Conservation (phyloP, 2,797 vertebrate genomes). For the Anomalospiza imberbis region DNA sequence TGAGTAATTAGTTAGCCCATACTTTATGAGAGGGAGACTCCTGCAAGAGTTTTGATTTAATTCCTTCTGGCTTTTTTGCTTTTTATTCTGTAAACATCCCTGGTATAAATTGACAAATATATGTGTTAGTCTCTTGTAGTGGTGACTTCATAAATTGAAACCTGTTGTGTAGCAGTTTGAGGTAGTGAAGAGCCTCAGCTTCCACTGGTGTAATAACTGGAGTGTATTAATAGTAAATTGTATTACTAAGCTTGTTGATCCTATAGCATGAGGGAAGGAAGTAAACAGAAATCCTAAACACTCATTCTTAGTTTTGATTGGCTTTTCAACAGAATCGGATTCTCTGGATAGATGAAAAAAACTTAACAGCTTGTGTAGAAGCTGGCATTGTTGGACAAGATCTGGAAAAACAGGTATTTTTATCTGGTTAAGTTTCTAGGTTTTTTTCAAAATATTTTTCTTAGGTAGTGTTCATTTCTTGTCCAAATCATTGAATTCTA, state of each 20-base stretch:
- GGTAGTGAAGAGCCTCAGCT: not conserved
- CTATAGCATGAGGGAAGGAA: not conserved
- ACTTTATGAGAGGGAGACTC: not conserved
- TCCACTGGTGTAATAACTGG: not conserved
- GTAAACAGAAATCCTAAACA: not conserved
- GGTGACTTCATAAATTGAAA: not conserved
- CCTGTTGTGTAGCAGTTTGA: not conserved
- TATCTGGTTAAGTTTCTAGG: not conserved
- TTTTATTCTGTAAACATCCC: not conserved
- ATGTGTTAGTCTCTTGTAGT: not conserved
- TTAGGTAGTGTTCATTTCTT: not conserved
- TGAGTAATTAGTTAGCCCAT: not conserved
- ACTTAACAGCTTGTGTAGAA: constrained; percentile 92
- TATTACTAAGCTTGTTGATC: not conserved
- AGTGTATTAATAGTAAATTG: not conserved
- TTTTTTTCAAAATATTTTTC: not conserved
- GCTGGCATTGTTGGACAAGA: constrained; percentile 96
- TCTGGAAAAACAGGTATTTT: constrained; percentile 90
- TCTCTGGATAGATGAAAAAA: constrained; percentile 97
- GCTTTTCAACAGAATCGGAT: constrained; percentile 87
- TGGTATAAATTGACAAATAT: not conserved
- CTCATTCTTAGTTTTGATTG: not conserved
- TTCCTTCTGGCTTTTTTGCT: not conserved
- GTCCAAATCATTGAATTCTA: not conserved
- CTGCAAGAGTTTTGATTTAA: not conserved